Percentiles rank a stretch among this genome's conserved stretches.
These are phyloP conservation scores for Abscondita cerata DNA, from an alignment of 2,888 invertebrate species.

Conservation along the genomic window DNA sequence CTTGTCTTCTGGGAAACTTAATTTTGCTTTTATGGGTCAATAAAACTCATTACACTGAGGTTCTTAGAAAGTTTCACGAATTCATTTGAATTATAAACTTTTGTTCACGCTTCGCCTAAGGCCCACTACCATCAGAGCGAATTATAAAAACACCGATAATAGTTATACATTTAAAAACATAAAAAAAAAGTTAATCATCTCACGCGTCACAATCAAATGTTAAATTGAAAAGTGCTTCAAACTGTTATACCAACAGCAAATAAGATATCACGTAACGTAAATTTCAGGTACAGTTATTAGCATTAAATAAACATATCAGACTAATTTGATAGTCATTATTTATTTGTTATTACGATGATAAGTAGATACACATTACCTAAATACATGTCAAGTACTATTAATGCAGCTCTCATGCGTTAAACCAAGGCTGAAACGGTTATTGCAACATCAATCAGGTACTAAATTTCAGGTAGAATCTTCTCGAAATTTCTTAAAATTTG, in stretches of 20 bases:
- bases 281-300: no score
- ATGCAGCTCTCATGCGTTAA: constrained; percentile 3
- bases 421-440: background rate
- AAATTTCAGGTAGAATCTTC: no score
- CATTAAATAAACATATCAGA: no score
- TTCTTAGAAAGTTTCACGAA: constrained; percentile 23
- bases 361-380: constrained; percentile 14
- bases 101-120: constrained; percentile 18
- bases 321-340: background rate
- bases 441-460: background rate
- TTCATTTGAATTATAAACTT: constrained; percentile 17
- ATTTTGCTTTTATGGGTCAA: constrained; percentile 22
- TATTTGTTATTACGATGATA: background rate
- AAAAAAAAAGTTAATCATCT: background rate
- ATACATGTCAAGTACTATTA: constrained; percentile 17
- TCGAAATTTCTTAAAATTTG: no score
- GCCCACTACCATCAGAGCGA: constrained; percentile 13
- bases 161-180: background rate
- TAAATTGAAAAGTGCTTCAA: no score
- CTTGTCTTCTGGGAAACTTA: constrained; percentile 2
- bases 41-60: constrained; percentile 14
- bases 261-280: no score
- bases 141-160: constrained; percentile 17
- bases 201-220: background rate
- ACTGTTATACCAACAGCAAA: no score